These are phyloP conservation scores for Sparidentex hasta DNA, from an alignment of 2,797 vertebrate genomes.

Conservation along the genomic window DNA sequence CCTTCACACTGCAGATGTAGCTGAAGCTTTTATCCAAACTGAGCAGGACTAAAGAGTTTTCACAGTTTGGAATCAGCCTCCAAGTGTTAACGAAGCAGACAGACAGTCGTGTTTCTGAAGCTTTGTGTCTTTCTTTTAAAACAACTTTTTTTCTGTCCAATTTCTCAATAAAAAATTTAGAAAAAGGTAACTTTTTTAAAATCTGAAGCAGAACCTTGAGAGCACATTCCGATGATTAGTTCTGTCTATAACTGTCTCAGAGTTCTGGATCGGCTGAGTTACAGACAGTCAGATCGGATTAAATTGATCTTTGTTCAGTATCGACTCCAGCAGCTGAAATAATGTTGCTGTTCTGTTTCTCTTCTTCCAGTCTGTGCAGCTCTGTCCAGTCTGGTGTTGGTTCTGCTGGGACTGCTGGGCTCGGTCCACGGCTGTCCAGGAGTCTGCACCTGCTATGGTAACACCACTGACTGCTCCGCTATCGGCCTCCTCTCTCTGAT, in stretches of 20 bases:
- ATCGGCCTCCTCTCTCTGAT: constrained; percentile 88
- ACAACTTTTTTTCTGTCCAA: neutral
- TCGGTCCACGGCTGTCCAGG: constrained; percentile 87
- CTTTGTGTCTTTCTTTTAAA: neutral
- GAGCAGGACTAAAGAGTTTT: neutral
- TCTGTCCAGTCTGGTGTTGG: constrained; percentile 83
- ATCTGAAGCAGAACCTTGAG: neutral
- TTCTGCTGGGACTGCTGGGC: constrained; percentile 77
- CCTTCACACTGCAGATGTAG: neutral
- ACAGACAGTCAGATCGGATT: neutral
- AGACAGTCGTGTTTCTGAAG: neutral
- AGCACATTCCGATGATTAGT: neutral
- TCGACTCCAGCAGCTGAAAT: neutral
- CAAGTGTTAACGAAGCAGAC: neutral
- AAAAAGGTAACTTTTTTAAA: neutral
- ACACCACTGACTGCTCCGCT: constrained; percentile 92
- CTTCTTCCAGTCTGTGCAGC: constrained; percentile 71
- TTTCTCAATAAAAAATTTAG: neutral
- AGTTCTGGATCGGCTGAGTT: neutral
- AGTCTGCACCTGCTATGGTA: constrained; percentile 87
- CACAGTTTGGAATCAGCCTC: neutral
- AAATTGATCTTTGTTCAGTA: neutral
- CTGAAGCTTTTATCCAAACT: neutral
- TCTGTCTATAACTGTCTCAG: neutral
- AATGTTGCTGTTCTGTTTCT: neutral